Conservation (phyloP, 2,113 vertebrate species). For the Dicrurus megarhynchus region DNA sequence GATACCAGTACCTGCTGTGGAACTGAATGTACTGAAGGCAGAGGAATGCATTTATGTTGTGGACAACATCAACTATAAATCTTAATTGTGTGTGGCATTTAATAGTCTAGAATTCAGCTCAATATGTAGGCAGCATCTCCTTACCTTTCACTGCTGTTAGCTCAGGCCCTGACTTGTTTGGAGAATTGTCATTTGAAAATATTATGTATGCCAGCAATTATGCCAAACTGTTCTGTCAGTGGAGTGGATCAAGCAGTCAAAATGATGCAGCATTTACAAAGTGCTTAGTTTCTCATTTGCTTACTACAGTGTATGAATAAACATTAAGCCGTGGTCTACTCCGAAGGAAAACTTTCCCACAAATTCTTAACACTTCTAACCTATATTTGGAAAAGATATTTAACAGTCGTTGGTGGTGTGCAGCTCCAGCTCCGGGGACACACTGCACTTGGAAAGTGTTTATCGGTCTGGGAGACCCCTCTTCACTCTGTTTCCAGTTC, state of each 20-base stretch:
- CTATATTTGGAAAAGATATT: neutral
- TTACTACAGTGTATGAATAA: conserved; percentile 40
- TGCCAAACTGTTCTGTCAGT: conserved; percentile 19
- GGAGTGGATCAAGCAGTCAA: conserved; percentile 12
- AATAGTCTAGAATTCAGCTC: neutral
- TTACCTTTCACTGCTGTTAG: neutral
- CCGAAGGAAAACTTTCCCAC: conserved; percentile 51
- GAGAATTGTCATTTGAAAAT: conserved; percentile 42
- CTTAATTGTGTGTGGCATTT: neutral
- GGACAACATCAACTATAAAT: neutral
- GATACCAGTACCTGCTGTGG: neutral
- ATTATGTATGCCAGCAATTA: conserved; percentile 37
- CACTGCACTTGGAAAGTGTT: neutral
- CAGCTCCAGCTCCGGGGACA: neutral
- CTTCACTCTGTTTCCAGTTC: neutral
- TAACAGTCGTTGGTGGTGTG: neutral
- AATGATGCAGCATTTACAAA: conserved; percentile 46
- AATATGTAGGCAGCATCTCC: neutral
- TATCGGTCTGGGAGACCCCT: neutral
- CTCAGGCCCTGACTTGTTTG: conserved; percentile 43
- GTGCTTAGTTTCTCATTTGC: conserved; percentile 51
- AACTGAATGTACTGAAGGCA: neutral
- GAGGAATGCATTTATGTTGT: neutral
- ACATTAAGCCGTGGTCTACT: conserved; percentile 19
- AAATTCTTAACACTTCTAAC: conserved; percentile 3